These are phyloP conservation scores for Chrysomallon squamiferum DNA, from an alignment of 1,140 invertebrate genomes.

Conservation along the genomic window DNA sequence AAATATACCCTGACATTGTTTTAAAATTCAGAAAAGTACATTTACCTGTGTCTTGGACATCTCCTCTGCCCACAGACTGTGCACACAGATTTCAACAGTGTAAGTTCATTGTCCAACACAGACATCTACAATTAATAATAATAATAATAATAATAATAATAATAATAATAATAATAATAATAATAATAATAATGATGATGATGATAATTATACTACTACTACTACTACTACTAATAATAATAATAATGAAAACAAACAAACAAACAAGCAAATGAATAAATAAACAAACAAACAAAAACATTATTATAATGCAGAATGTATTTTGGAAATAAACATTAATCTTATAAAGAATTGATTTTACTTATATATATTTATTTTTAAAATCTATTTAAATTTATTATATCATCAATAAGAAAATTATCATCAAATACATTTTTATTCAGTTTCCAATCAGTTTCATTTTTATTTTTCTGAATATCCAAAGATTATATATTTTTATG, in stretches of 20 bases:
- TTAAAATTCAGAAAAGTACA: background rate
- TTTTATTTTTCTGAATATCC: too few species aligned
- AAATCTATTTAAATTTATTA: too few species aligned
- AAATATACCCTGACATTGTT: background rate
- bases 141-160: background rate
- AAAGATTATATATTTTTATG: too few species aligned
- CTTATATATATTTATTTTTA: too few species aligned
- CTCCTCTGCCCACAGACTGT: conserved; percentile 54
- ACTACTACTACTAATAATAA: too few species aligned
- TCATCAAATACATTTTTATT: too few species aligned
- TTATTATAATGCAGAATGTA: background rate
- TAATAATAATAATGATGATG: background rate
- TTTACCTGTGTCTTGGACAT: conserved; percentile 57
- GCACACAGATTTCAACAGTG: conserved; percentile 55
- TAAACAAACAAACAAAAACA: background rate
- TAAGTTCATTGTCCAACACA: conserved; percentile 39
- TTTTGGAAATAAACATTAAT: too few species aligned
- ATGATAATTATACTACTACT: background rate
- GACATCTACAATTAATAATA: conserved; percentile 8
- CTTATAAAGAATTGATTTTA: too few species aligned
- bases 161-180: background rate
- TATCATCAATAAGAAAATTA: too few species aligned
- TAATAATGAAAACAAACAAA: background rate
- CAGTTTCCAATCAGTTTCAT: too few species aligned
- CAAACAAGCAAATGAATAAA: background rate